Base-by-base conservation (phyloP, 2,113 vertebrate genomes). In the Myotis lucifugus region DNA sequence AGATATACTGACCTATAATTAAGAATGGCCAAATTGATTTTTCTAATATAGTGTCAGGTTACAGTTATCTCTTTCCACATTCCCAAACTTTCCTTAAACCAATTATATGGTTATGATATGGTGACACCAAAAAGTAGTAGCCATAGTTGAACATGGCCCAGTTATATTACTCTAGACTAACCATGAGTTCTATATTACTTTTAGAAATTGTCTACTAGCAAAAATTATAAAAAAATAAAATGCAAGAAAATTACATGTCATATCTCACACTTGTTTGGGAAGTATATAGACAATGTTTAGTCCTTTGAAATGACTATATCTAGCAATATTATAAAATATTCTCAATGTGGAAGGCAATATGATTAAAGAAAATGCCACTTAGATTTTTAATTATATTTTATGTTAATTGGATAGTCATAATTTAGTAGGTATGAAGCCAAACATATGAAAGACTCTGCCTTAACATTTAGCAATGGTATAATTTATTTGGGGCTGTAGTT, bases 151-250 rank as follows among this genome's bases (percentile, higher is more conserved):
- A 69, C 46, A 82, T 81, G n/a, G 23, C 40, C 37, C 25, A 46
- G 27, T 73, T 85, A 66, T 59, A 42, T 83, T 88, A 70, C 59
- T 92, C 42, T 77, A 70, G 11, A 88, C 59, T 92, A 91, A 64
- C 9, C 9, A 56, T 54, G 8, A 72, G 66, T 85, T 92, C 34
- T 85, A 52, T 64, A 37, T 92, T 79, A 42, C 48, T 92, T 92
- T 83, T 74, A 76, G 21, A 90, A 93, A 87, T 54, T 90, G 19
- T 69, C 91, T 88, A 50, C n/a, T 77, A 29, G 12, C 72, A 46
- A 34, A 48, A 92, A 78, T 54, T 70, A 61, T 52, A 48, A 90
- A 77, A 77, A 94, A 88, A n/a, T 91, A 52, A 97, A 94, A 83
- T 84, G 8, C 27, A 76, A 83, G 42, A 88, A 85, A 90, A 91